Base-by-base conservation (phyloP, 1,140 invertebrate species). In the Stegodyphus dumicola region DNA sequence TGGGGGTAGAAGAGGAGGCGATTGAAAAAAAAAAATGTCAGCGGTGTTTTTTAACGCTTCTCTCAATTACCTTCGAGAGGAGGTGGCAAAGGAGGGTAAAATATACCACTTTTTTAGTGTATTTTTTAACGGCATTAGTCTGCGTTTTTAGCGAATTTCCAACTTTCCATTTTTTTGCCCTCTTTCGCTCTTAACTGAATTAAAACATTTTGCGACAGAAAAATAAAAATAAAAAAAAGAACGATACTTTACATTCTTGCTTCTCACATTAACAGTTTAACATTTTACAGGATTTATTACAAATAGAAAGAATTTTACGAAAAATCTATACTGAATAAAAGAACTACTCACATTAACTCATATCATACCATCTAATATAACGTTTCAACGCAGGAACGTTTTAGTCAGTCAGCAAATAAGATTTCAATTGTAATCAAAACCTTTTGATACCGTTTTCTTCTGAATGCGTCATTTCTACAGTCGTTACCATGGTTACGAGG, bases 121-220 rank as follows among this genome's bases (percentile, higher is more conserved):
- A 56, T 81, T 66, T 79, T 81, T 81, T 81, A 81, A 83, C 67
- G 73, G 65, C 74, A 77, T 85, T 85, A 77, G 81, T 15, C 15
- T 83, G 71, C 64, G 49, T 85, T 74, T 85, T 85, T 85, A 85
- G 81, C 81, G 74, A 64, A 69, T 85, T 85, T 85, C 77, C 65
- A 83, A 75, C 56, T 67, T 67, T n/a, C 9, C 17, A 17, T 67
- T 67, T 7, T 67, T 15, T 18, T 15, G 0, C n/a, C n/a, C n/a
- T n/a, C 6, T 18, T n/a, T 67, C 15, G 9, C n/a, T 5, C n/a
- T 67, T 17, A 67, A 18, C 11, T 67, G 65, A 67, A 67, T 67
- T 67, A 67, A 17, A 7, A 15, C 15, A 15, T 60, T 60, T 60
- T 60, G 9, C 56, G 56, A 15, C 9, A 15, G 56, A 15, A 10